Conservation (phyloP, 2,113 vertebrate species). For the Rissa tridactyla region DNA sequence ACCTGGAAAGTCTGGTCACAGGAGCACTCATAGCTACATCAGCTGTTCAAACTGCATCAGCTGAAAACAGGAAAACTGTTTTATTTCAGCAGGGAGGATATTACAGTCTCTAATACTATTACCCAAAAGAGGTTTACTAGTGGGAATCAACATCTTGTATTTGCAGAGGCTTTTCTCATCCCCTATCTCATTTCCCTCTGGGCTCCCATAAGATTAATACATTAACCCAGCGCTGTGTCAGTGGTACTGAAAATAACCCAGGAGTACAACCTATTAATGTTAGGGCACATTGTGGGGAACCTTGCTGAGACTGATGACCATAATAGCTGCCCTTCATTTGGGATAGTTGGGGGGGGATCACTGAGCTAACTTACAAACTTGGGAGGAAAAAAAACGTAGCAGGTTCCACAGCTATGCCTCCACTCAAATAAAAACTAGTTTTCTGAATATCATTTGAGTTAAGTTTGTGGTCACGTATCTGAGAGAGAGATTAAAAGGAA, state of each 20-base stretch:
- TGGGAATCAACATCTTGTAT: constrained; percentile 6
- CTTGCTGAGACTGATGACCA: background rate
- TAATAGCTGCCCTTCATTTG: background rate
- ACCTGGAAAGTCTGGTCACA: background rate
- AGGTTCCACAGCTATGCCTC: background rate
- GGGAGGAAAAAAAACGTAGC: background rate
- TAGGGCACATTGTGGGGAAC: background rate
- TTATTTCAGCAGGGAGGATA: constrained; percentile 19
- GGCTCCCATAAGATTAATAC: constrained; percentile 14
- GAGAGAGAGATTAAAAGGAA: background rate
- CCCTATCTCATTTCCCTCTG: background rate
- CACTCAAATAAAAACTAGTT: background rate
- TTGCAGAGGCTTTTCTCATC: constrained; percentile 22
- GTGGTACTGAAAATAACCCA: constrained; percentile 6
- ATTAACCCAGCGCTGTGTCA: background rate
- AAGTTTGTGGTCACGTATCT: background rate
- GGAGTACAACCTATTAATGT: background rate
- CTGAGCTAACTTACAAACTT: background rate
- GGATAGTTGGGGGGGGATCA: background rate
- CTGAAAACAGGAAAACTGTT: background rate
- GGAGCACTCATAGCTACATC: background rate
- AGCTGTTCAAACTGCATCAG: background rate
- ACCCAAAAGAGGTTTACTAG: constrained; percentile 25
- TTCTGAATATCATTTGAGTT: background rate
- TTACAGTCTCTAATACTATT: background rate